Evolutionary conservation across 2,888 invertebrate genomes (phyloP).

Genomic region (Phragmatobia fuliginosa): DNA sequence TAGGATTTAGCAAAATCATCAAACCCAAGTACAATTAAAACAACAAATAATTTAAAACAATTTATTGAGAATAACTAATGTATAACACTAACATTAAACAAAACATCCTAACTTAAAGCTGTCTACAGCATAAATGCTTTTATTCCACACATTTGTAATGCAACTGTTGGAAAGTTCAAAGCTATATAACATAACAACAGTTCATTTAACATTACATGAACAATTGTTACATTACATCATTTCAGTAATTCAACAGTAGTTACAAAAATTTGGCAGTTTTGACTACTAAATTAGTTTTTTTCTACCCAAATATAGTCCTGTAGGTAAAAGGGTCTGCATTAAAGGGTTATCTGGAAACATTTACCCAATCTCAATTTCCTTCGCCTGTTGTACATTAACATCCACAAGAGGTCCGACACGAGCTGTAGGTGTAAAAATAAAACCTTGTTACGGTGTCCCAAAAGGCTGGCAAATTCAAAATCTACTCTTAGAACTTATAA

Average conservation of each 20-base stretch:
- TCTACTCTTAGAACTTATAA: neutral
- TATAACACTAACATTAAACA: conserved; percentile 65
- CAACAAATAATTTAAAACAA: conserved; percentile 51
- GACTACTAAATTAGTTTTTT: neutral
- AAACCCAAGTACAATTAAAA: conserved; percentile 31
- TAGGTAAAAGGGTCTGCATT: neutral
- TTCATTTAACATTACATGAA: too few relatives aligned
- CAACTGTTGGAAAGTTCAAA: neutral
- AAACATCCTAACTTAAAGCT: conserved; percentile 79
- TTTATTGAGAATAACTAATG: conserved; percentile 73
- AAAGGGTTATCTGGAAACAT: neutral
- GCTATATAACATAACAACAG: too few relatives aligned
- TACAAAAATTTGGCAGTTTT: conserved; percentile 9
- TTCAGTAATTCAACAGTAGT: neutral
- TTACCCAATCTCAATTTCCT: conserved; percentile 33
- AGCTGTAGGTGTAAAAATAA: conserved; percentile 17
- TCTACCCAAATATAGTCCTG: neutral
- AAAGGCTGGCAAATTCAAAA: neutral
- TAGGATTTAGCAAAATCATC: too few relatives aligned
- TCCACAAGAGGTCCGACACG: conserved; percentile 24
- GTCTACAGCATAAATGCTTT: conserved; percentile 75
- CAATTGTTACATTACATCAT: too few relatives aligned
- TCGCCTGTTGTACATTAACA: conserved; percentile 34
- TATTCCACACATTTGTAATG: conserved; percentile 17
- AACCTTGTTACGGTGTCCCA: neutral